A percentile compares a stretch with the other conserved stretches of the same genome.
phyloP scores from a whole-genome alignment of 2,797 vertebrate genomes.

The Arnoldichthys spilopterus region DNA sequence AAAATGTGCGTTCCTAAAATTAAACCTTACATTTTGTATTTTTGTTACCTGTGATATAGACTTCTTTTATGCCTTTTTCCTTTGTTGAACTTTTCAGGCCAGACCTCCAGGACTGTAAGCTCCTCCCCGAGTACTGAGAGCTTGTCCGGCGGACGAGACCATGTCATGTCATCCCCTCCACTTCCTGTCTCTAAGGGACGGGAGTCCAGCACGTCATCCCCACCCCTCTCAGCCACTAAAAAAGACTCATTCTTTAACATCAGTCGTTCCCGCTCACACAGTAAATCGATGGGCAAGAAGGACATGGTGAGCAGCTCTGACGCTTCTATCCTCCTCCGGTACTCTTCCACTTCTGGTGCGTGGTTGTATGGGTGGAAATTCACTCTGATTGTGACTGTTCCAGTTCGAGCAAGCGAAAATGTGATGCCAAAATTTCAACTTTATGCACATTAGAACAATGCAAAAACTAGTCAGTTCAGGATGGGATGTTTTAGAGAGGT shows the following conservation, averaged over 20 bases:
- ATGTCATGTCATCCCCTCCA: constrained; percentile 88
- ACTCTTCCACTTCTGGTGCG: no score
- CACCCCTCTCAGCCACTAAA: constrained; percentile 89
- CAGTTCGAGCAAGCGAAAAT: no score
- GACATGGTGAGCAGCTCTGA: constrained; percentile 81
- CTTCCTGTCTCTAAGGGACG: constrained; percentile 81
- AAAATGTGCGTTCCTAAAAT: neutral
- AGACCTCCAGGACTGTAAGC: constrained; percentile 85
- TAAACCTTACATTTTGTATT: neutral
- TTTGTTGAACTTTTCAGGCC: constrained; percentile 73
- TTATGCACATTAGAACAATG: no score
- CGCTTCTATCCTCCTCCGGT: neutral
- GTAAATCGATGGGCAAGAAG: constrained; percentile 91
- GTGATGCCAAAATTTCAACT: no score
- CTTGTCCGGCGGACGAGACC: constrained; percentile 85
- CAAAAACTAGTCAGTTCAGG: no score
- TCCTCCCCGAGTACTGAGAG: constrained; percentile 94
- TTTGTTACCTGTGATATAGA: neutral
- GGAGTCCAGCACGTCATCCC: constrained; percentile 88
- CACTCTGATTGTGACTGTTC: no score
- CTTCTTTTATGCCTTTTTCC: neutral
- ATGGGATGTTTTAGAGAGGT: no score
- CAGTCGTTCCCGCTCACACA: constrained; percentile 95
- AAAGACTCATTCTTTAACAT: constrained; percentile 97
- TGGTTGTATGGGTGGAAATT: no score